Evolutionary conservation across 2,888 invertebrate genomes (phyloP).

Genomic region (Zaprionus obscuricornis): DNA sequence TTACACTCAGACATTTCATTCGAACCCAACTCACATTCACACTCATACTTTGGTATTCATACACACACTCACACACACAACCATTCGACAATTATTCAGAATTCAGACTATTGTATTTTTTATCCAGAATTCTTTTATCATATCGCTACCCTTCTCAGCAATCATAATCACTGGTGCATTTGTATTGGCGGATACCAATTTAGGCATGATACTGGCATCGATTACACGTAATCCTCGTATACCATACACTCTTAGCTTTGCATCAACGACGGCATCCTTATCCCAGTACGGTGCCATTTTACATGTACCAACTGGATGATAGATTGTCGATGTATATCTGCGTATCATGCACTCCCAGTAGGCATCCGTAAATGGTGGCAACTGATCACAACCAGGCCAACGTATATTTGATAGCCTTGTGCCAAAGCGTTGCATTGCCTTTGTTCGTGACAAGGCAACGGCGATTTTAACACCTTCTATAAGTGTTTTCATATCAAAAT

Average conservation of each 20-base stretch:
- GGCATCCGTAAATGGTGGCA: slow-evolving; percentile 88
- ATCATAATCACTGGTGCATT: slow-evolving; percentile 95
- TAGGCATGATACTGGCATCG: slow-evolving; percentile 94
- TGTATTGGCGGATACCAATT: slow-evolving; percentile 92
- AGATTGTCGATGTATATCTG: slow-evolving; percentile 92
- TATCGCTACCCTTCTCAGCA: slow-evolving; percentile 93
- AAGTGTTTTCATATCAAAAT: slow-evolving; percentile 90
- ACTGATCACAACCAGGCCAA: slow-evolving; percentile 90
- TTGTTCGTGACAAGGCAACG: slow-evolving; percentile 90
- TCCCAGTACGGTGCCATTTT: slow-evolving; percentile 96
- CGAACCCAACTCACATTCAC: too few species aligned
- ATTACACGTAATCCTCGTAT: slow-evolving; percentile 91
- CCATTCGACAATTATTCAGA: not conserved
- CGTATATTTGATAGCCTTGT: slow-evolving; percentile 88
- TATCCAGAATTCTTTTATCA: slow-evolving; percentile 93
- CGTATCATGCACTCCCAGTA: slow-evolving; percentile 95
- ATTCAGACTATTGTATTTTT: slow-evolving; percentile 84
- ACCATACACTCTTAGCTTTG: slow-evolving; percentile 91
- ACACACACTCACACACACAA: slow-evolving; percentile 6
- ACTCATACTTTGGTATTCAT: slow-evolving; percentile 10
- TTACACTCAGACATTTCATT: slow-evolving; percentile 4
- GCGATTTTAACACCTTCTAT: slow-evolving; percentile 94
- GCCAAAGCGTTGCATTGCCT: slow-evolving; percentile 89
- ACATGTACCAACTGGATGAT: slow-evolving; percentile 93
- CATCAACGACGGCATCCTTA: slow-evolving; percentile 91